phyloP scores from a whole-genome alignment of 2,888 invertebrate species.

The Epistrophe eligans region DNA sequence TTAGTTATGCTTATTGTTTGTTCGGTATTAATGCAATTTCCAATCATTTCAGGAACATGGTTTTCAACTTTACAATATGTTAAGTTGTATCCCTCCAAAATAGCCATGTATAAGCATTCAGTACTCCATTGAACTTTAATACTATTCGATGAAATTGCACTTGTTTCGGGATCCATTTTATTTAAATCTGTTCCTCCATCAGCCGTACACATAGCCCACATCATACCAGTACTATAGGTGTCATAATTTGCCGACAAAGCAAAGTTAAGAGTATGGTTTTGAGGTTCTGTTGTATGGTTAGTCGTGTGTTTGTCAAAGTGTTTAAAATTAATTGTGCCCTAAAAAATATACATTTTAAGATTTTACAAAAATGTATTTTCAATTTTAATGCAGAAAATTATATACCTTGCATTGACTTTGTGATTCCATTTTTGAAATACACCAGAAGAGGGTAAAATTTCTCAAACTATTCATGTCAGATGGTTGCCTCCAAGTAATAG shows the following conservation, averaged over 20 bases:
- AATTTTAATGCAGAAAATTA: background rate
- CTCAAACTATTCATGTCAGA: conserved; percentile 82
- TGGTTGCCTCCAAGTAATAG: conserved; percentile 90
- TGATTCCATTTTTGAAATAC: conserved; percentile 86
- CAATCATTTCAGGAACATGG: conserved; percentile 41
- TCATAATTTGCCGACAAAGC: conserved; percentile 92
- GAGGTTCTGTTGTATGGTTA: conserved; percentile 84
- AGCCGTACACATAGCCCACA: conserved; percentile 90
- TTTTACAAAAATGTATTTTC: background rate
- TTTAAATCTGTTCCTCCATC: conserved; percentile 80
- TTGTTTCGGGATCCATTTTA: conserved; percentile 80
- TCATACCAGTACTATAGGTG: conserved; percentile 91
- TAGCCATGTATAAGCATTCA: conserved; percentile 90
- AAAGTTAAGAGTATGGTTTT: conserved; percentile 86
- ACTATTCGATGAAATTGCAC: conserved; percentile 79
- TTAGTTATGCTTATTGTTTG: conserved; percentile 78
- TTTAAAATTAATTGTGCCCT: conserved; percentile 87
- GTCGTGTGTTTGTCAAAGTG: conserved; percentile 83
- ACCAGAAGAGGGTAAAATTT: conserved; percentile 94
- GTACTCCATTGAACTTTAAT: conserved; percentile 91
- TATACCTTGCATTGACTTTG: conserved; percentile 86
- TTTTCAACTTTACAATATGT: conserved; percentile 89
- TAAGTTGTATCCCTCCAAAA: conserved; percentile 90
- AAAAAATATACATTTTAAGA: conserved; percentile 16
- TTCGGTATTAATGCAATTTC: conserved; percentile 20